Evolutionary conservation across 2,113 vertebrate genomes (phyloP).

Genomic region (Asarcornis scutulata): DNA sequence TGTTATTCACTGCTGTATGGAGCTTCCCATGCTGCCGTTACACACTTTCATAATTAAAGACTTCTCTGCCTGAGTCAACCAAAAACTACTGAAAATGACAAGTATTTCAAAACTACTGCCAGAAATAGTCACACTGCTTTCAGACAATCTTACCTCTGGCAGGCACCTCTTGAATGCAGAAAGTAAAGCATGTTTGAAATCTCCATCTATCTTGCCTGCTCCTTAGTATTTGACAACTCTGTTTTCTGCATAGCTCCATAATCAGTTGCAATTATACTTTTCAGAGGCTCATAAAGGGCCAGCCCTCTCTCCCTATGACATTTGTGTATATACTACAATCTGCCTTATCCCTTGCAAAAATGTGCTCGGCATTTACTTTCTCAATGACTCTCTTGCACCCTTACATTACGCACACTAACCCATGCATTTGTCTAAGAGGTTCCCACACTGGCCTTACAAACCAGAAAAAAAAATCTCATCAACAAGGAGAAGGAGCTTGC

Average conservation of each 20-base stretch:
- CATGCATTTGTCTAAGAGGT: neutral
- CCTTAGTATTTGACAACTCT: neutral
- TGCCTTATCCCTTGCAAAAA: neutral
- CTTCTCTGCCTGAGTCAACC: constrained; percentile 19
- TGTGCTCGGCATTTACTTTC: neutral
- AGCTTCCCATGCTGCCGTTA: neutral
- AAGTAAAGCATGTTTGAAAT: neutral
- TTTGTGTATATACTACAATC: neutral
- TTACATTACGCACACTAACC: neutral
- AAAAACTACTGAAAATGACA: constrained; percentile 28
- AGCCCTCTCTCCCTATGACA: neutral
- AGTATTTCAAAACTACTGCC: constrained; percentile 15
- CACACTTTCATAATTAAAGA: neutral
- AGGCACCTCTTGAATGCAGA: neutral
- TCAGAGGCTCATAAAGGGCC: neutral
- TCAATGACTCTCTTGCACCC: neutral
- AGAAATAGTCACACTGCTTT: constrained; percentile 22
- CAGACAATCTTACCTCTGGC: neutral
- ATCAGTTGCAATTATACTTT: neutral
- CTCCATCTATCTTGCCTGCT: neutral
- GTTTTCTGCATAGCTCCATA: neutral
- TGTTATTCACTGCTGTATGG: neutral
- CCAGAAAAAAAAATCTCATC: neutral
- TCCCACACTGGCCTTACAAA: neutral
- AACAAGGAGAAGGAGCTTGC: neutral